Evolutionary conservation across 1,140 invertebrate genomes (phyloP).

Genomic region (Euwallacea fornicatus): DNA sequence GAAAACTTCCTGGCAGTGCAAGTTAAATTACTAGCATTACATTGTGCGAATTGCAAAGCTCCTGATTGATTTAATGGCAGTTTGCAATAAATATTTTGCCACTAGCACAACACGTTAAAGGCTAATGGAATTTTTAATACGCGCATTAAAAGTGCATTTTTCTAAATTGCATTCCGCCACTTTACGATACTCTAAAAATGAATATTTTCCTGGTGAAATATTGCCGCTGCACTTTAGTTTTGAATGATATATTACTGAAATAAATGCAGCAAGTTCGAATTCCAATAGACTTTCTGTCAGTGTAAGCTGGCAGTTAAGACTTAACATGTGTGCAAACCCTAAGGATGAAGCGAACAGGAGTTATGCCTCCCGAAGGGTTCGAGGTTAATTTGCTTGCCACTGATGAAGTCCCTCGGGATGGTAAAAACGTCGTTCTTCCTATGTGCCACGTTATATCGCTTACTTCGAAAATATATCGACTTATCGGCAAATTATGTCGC

Average conservation of each 20-base stretch:
- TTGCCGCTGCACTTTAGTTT: too few species aligned
- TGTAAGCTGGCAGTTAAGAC: conserved; percentile 3
- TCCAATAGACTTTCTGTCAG: conserved; percentile 6
- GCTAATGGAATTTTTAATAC: conserved; percentile 10
- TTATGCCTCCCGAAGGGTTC: conserved; percentile 46
- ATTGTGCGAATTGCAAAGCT: too few species aligned
- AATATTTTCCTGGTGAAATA: not conserved
- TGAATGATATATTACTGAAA: too few species aligned
- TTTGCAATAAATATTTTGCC: too few species aligned
- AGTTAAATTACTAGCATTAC: too few species aligned
- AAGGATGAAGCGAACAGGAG: conserved; percentile 48
- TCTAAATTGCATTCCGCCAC: not conserved
- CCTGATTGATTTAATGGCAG: too few species aligned
- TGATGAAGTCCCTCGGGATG: conserved; percentile 48
- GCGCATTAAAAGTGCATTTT: conserved; percentile 6
- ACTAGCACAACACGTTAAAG: not conserved
- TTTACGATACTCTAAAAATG: conserved; percentile 11
- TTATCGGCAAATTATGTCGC: conserved; percentile 29
- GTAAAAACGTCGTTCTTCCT: conserved; percentile 31
- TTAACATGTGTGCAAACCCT: conserved; percentile 13
- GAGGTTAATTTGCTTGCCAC: conserved; percentile 49
- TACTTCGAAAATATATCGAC: conserved; percentile 27
- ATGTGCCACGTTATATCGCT: conserved; percentile 33
- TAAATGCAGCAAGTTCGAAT: too few species aligned
- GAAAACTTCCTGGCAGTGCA: too few species aligned